Conservation (phyloP, 2,797 vertebrate genomes). For the Karalla daura region DNA sequence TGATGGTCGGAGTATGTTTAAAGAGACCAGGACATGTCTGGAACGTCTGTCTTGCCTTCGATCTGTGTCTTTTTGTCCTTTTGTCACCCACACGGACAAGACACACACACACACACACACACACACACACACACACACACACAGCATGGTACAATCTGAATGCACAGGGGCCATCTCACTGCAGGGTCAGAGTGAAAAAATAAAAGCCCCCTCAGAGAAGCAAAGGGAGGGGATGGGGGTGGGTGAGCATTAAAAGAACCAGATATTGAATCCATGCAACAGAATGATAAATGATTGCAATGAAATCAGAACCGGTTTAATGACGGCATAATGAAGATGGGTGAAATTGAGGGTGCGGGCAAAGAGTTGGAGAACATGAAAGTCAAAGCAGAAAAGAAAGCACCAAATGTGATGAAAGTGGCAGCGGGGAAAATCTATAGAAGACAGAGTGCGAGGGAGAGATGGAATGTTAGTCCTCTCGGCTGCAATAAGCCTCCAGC, state of each 20-base stretch:
- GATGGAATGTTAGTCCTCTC: constrained; percentile 71
- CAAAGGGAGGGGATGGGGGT: constrained; percentile 1
- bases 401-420: constrained; percentile 62
- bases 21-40: background rate
- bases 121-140: constrained; percentile 10
- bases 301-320: constrained; percentile 71
- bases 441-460: constrained; percentile 55
- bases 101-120: constrained; percentile 11
- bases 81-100: constrained; percentile 15
- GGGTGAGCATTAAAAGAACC: constrained; percentile 62
- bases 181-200: constrained; percentile 44
- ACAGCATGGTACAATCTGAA: constrained; percentile 21
- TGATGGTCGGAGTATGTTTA: background rate
- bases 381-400: constrained; percentile 57
- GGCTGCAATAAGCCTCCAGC: constrained; percentile 78
- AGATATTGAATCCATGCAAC: constrained; percentile 58
- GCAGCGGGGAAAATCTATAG: constrained; percentile 67
- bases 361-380: constrained; percentile 61
- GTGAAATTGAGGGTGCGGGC: constrained; percentile 52
- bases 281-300: constrained; percentile 67
- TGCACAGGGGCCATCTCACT: constrained; percentile 49
- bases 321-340: constrained; percentile 68
- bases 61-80: constrained; percentile 14
- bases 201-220: no score
- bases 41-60: constrained; percentile 1